Base-by-base conservation (phyloP, 2,113 vertebrate species). In the Toxostoma redivivum region DNA sequence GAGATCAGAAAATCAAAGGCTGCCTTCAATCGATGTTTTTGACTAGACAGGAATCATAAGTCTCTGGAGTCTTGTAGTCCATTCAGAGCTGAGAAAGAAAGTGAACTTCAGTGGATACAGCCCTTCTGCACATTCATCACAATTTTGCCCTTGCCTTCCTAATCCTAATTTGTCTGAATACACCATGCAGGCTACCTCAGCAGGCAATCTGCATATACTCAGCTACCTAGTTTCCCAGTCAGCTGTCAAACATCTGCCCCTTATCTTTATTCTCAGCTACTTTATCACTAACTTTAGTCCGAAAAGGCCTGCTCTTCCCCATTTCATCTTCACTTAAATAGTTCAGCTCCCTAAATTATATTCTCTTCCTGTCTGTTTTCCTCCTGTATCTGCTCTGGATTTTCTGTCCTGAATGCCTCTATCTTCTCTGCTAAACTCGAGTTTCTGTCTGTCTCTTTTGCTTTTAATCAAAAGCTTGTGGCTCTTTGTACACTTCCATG, bases 341-440 rank as follows among this genome's bases (percentile, higher is more conserved):
- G 35, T 27, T 47, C 25, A 40, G 20, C 9, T 72, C 10, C 45
- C 57, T 76, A 45, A 60, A 65, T 40, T 48, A 38, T 38, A 9
- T 28, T 71, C 35, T 82, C 18, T 37, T 40, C 4, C 10, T 69
- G 9, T 7, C 25, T 61, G 6, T 51, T 72, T 82, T 88, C 27
- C 9, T 80, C 13, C 17, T 47, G 0, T 9, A 51, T 54, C 48
- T 67, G 5, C 16, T 88, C 14, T 38, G 70, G 10, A 31, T 21
- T 33, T 38, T 4, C 4, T 8, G 56, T 57, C n/a, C 53, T 4
- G 0, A 86, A 38, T 1, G 5, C 12, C 9, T n/a, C 14, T 58
- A 5, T 71, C 5, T 71, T 2, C 15, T 5, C 9, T 11, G 5
- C 9, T 45, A 33, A 67, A 38, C 12, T 85, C 3, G 0, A 65